These are phyloP conservation scores for Etheostoma nigrum DNA, from an alignment of 2,797 vertebrate genomes.

Conservation along the genomic window DNA sequence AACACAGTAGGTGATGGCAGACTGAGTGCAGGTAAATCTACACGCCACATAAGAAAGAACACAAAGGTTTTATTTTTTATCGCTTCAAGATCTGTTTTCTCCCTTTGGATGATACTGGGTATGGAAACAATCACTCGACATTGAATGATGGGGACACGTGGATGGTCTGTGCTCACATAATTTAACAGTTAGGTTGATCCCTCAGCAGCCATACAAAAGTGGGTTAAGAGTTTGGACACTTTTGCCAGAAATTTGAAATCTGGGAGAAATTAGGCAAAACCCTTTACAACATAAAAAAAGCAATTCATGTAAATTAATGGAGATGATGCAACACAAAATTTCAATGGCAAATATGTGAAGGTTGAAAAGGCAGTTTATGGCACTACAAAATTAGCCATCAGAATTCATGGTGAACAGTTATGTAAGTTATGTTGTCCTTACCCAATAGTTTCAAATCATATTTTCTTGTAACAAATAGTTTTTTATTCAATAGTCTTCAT, in stretches of 20 bases:
- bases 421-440: not conserved
- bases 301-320: not conserved
- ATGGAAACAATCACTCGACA: constrained; percentile 12
- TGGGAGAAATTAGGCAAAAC: not conserved
- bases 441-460: too few relatives aligned
- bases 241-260: not conserved
- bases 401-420: not conserved
- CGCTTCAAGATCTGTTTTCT: constrained; percentile 13
- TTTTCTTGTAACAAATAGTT: too few relatives aligned
- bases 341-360: not conserved
- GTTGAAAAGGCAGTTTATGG: not conserved
- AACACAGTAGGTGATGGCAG: constrained; percentile 31
- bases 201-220: not conserved
- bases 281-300: not conserved
- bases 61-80: constrained; percentile 1
- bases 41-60: constrained; percentile 6
- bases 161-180: not conserved
- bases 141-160: not conserved
- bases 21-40: constrained; percentile 37
- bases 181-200: not conserved
- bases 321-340: not conserved
- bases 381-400: not conserved
- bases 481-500: not conserved
- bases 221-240: too few relatives aligned
- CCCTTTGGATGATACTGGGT: not conserved